Percentiles rank a stretch among this genome's conserved stretches.
Evolutionary conservation across 2,113 vertebrate species (phyloP).

Genomic region (Orthonyx spaldingii): DNA sequence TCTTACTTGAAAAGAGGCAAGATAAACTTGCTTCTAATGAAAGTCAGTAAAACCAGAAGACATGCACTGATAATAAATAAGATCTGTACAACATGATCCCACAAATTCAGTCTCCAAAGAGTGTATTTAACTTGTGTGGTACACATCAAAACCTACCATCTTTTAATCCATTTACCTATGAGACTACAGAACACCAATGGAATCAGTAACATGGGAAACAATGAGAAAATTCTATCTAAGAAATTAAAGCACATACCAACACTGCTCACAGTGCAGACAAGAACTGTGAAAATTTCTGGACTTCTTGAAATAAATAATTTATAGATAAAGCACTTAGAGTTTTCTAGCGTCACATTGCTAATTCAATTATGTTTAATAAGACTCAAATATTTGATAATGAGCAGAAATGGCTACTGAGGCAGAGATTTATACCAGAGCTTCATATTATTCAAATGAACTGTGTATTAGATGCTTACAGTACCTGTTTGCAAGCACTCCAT

Average conservation of each 20-base stretch:
- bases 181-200: not conserved
- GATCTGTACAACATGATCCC: not conserved
- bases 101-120: not conserved
- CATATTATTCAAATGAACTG: not conserved
- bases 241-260: not conserved
- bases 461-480: slow-evolving; percentile 43
- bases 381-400: not conserved
- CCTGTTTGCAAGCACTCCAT: slow-evolving; percentile 93
- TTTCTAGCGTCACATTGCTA: not conserved
- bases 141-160: not conserved
- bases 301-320: not conserved
- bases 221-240: not conserved
- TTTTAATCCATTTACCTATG: not conserved
- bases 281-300: not conserved
- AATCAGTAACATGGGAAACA: not conserved
- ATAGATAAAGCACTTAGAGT: not conserved
- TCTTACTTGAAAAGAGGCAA: not conserved
- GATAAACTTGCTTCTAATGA: not conserved
- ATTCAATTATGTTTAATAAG: not conserved
- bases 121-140: not conserved
- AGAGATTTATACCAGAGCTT: not conserved
- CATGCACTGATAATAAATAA: not conserved
- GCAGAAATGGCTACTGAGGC: not conserved
- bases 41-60: not conserved
- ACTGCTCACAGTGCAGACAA: not conserved